These are phyloP conservation scores for Lepus timidus DNA, from an alignment of 2,113 vertebrate species.

Conservation along the genomic window DNA sequence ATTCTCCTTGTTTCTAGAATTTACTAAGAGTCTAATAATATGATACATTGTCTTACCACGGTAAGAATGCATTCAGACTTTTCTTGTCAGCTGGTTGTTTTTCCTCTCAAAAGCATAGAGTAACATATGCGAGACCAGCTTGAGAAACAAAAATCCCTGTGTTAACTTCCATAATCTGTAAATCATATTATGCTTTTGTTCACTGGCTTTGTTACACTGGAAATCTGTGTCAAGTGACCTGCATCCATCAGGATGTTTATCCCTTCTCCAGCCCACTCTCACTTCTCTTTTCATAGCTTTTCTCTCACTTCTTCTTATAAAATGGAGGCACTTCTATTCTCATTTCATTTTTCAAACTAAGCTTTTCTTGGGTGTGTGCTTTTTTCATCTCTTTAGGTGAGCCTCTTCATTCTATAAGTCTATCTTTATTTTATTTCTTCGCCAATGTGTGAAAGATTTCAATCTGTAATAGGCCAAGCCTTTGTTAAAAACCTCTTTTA, in stretches of 20 bases:
- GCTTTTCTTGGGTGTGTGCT: constrained; percentile 63
- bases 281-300: not conserved
- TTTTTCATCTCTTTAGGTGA: constrained; percentile 22
- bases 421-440: constrained; percentile 64
- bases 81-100: constrained; percentile 20
- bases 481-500: constrained; percentile 83
- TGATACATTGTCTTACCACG: not conserved
- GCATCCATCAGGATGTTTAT: not conserved
- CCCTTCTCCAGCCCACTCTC: not conserved
- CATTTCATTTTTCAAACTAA: constrained; percentile 70
- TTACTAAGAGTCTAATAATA: not conserved
- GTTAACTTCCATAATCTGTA: not conserved
- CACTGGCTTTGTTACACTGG: not conserved
- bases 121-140: not conserved
- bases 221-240: not conserved
- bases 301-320: not conserved
- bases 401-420: constrained; percentile 80
- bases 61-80: constrained; percentile 20
- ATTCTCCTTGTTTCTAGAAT: not conserved
- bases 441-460: constrained; percentile 85
- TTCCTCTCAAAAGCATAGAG: not conserved
- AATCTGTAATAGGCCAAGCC: constrained; percentile 77
- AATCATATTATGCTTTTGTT: not conserved
- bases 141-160: not conserved
- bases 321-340: not conserved